These are phyloP conservation scores for Apomyelois bistriatella DNA, from an alignment of 2,888 invertebrate species.

Conservation along the genomic window DNA sequence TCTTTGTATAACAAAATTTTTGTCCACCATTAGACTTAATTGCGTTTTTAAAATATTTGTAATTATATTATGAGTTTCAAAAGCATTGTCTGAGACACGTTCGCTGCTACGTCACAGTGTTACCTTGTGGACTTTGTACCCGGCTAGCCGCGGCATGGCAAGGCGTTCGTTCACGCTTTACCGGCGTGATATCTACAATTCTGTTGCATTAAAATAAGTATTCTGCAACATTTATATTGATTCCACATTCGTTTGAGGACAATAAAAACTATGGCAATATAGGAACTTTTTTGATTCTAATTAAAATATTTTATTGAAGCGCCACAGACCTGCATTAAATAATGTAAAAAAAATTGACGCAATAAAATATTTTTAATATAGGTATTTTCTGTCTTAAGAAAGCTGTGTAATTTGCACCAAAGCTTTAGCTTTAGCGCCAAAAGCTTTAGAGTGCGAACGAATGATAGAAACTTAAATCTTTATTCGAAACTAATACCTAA, in stretches of 20 bases:
- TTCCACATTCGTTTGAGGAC: too few species aligned
- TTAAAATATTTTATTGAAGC: too few species aligned
- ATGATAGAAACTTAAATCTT: too few species aligned
- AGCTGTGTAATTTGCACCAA: too few species aligned
- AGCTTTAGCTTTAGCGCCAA: too few species aligned
- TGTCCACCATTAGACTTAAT: neutral
- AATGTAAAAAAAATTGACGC: too few species aligned
- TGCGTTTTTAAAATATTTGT: conserved; percentile 9
- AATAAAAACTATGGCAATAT: too few species aligned
- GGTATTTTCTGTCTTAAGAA: too few species aligned
- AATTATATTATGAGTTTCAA: conserved; percentile 30
- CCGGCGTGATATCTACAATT: conserved; percentile 38
- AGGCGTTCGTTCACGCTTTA: conserved; percentile 42
- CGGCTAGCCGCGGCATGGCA: conserved; percentile 50
- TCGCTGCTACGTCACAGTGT: conserved; percentile 44
- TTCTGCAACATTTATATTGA: neutral
- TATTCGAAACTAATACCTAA: neutral
- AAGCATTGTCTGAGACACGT: conserved; percentile 55
- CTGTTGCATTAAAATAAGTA: neutral
- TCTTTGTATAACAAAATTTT: neutral
- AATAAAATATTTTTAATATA: too few species aligned
- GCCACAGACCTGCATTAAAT: too few species aligned
- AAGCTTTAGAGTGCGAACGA: too few species aligned
- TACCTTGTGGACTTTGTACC: conserved; percentile 78
- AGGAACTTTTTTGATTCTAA: too few species aligned